phyloP scores from a whole-genome alignment of 2,797 vertebrate genomes.

The Chromis chromis region DNA sequence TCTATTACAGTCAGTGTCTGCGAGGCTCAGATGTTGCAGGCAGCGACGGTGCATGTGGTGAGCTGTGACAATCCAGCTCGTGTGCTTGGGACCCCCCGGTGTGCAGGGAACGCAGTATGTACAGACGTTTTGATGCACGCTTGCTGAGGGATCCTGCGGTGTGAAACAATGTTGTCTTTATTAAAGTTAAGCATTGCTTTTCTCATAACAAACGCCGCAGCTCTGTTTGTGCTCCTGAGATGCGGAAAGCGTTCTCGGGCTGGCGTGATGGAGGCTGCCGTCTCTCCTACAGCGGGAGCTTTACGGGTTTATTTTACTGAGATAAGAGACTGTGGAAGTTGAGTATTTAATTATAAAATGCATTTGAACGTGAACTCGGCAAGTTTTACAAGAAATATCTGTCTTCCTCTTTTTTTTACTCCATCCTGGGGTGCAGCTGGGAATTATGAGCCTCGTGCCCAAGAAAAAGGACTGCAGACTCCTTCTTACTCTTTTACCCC shows the following conservation, averaged over 20 bases:
- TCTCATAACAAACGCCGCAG: slow-evolving; percentile 52
- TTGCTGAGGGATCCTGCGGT: slow-evolving; percentile 65
- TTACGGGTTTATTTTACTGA: slow-evolving; percentile 44
- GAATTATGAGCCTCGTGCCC: slow-evolving; percentile 10
- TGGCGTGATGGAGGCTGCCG: slow-evolving; percentile 20
- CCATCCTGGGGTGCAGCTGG: background rate
- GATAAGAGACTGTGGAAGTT: slow-evolving; percentile 25
- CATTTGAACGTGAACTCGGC: slow-evolving; percentile 29
- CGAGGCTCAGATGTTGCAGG: slow-evolving; percentile 50
- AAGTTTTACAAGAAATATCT: slow-evolving; percentile 28
- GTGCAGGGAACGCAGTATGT: slow-evolving; percentile 54
- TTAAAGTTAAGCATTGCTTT: slow-evolving; percentile 72
- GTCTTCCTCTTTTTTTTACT: background rate
- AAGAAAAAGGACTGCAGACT: slow-evolving; percentile 3
- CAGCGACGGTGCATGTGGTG: slow-evolving; percentile 58
- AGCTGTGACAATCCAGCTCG: slow-evolving; percentile 63
- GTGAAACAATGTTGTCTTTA: slow-evolving; percentile 74
- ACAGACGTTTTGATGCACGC: slow-evolving; percentile 73
- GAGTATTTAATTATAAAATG: slow-evolving; percentile 43
- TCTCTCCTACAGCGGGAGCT: slow-evolving; percentile 32
- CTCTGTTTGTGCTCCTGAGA: slow-evolving; percentile 46
- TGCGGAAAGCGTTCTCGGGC: slow-evolving; percentile 6
- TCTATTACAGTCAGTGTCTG: slow-evolving; percentile 51
- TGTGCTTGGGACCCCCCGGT: slow-evolving; percentile 56
- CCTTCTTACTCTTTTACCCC: background rate